These are phyloP conservation scores for Sericinus montela DNA, from an alignment of 2,888 invertebrate species.

Conservation along the genomic window DNA sequence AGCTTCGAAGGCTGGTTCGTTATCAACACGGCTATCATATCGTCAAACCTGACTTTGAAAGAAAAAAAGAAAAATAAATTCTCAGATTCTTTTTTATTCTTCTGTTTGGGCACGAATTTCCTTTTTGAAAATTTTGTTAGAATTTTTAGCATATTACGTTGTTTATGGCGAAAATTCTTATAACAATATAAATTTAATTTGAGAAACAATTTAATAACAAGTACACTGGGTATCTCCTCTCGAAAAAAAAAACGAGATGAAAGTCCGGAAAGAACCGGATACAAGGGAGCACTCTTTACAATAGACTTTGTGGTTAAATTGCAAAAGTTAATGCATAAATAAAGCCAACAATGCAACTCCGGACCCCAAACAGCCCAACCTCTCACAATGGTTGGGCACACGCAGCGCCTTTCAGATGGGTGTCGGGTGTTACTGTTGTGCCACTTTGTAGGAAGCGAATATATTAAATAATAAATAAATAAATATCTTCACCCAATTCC, in stretches of 20 bases:
- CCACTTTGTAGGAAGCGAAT: not conserved
- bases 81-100: too few relatives aligned
- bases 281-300: not conserved
- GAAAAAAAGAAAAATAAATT: too few relatives aligned
- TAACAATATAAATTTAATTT: not conserved
- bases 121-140: too few relatives aligned
- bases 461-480: too few relatives aligned
- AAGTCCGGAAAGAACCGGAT: not conserved
- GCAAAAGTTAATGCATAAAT: slow-evolving; percentile 75
- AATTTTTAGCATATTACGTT: too few relatives aligned
- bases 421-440: not conserved
- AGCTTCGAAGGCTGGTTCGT: too few relatives aligned
- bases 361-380: not conserved
- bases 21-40: too few relatives aligned
- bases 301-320: slow-evolving; percentile 60
- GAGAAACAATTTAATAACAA: not conserved
- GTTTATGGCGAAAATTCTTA: too few relatives aligned
- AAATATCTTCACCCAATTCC: too few relatives aligned
- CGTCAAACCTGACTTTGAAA: too few relatives aligned
- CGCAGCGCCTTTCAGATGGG: not conserved
- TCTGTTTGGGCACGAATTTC: too few relatives aligned
- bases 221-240: not conserved
- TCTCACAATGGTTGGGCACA: not conserved
- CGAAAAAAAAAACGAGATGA: not conserved
- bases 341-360: slow-evolving; percentile 60